Base-by-base conservation (phyloP, 1,140 invertebrate species). In the Drosophila subobscura region DNA sequence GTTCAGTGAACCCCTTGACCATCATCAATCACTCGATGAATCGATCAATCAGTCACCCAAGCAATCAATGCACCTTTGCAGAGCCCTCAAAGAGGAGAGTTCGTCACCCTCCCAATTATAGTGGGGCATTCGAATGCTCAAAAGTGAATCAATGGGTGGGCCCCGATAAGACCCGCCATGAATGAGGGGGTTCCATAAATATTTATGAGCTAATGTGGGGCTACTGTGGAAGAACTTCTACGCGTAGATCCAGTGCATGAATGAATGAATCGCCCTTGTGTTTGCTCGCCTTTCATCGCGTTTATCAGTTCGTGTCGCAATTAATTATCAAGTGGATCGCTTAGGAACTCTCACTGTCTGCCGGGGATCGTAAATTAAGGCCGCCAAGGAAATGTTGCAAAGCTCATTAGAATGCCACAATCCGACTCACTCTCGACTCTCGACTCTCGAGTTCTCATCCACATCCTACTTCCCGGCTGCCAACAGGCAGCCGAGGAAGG, bases 371-470 rank as follows among this genome's bases (percentile, higher is more conserved):
- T 56, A 68, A 67, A 68, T 68, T 68, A 55, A 47, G 65, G 63
- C 65, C 50, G 65, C 55, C 63, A 33, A 46, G 65, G 50, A 68
- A 68, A 68, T 68, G 65, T 68, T 16, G 50, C 65, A 25, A 33
- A 67, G 65, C 65, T 68, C 65, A 68, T 68, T 68, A 68, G 65
- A 68, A 68, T 67, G 50, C 49, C 63, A 56, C 65, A 33, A 33
- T 33, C 29, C 29, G 29, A 33, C 29, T 29, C 27, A 33, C 29
- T 29, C 27, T 27, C 27, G 27, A 27, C 27, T 27, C 27, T 27
- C 6, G 27, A 27, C 27, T 6, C 27, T 33, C 29, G 29, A 33
- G 29, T 68, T 68, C 61, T 53, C 37, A 14, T 25, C 44, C 40
- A 66, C 60, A 65, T 67, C 64, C 60, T 67, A 52, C 27, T 52